These are phyloP conservation scores for Neoitamus cyanurus DNA, from an alignment of 2,888 invertebrate genomes.

Conservation along the genomic window DNA sequence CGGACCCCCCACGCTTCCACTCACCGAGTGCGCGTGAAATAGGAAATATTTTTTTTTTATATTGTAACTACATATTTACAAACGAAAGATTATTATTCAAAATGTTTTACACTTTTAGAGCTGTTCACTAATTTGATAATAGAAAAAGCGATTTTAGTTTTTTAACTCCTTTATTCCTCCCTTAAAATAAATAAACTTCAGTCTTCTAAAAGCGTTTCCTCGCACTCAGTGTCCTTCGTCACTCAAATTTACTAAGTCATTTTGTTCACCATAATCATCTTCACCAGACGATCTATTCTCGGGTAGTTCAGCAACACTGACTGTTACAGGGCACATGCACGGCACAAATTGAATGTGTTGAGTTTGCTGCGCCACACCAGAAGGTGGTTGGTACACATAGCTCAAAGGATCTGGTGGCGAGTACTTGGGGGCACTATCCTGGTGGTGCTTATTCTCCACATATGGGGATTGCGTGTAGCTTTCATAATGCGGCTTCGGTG, in stretches of 20 bases:
- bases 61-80: no score
- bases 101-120: no score
- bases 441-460: not conserved
- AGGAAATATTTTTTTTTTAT: no score
- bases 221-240: slow-evolving; percentile 12
- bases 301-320: slow-evolving; percentile 46
- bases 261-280: slow-evolving; percentile 21
- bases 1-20: no score
- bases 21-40: no score
- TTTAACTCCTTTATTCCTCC: not conserved
- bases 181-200: slow-evolving; percentile 8
- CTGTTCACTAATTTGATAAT: no score
- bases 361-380: slow-evolving; percentile 26
- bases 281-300: slow-evolving; percentile 34
- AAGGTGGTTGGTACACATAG: slow-evolving; percentile 46
- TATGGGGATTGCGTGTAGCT: slow-evolving; percentile 2
- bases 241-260: not conserved
- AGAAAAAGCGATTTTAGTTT: not conserved
- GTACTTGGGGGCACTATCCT: slow-evolving; percentile 15
- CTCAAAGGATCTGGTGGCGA: slow-evolving; percentile 41
- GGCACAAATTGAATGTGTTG: slow-evolving; percentile 54
- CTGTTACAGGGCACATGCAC: slow-evolving; percentile 54
- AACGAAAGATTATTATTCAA: no score
- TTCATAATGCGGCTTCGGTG: slow-evolving; percentile 13
- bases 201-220: not conserved